Conservation (phyloP, 2,888 invertebrate species). For the Megalurothrips usitatus region DNA sequence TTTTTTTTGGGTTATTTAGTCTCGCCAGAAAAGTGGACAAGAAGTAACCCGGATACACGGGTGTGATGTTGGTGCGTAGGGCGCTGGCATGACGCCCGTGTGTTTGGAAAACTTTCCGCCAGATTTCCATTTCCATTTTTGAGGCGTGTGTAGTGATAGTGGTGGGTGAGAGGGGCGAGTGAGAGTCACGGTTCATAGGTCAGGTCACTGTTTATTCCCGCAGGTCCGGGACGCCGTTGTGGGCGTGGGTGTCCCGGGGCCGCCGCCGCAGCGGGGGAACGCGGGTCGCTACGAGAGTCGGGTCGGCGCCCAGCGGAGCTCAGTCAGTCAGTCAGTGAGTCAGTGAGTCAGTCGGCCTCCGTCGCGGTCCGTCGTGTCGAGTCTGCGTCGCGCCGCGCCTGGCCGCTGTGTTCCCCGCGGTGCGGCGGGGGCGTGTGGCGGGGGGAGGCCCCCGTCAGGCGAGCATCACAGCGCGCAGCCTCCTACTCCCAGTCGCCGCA, state of each 20-base stretch:
- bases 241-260: no score
- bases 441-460: not conserved
- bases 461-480: not conserved
- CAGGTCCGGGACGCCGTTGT: not conserved
- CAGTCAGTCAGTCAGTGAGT: not conserved
- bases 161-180: not conserved
- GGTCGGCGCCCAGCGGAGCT: not conserved
- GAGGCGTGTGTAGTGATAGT: no score
- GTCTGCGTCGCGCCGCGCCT: not conserved
- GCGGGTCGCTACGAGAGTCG: no score
- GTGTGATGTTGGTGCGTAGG: no score
- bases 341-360: not conserved
- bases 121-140: no score
- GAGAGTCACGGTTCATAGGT: not conserved
- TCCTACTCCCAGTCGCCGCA: constrained; percentile 6
- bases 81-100: no score
- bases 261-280: no score
- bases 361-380: not conserved
- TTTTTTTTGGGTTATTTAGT: no score
- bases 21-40: no score
- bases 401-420: no score
- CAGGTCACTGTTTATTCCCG: not conserved
- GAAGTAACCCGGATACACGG: no score
- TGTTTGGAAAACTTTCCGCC: no score
- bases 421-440: not conserved